Evolutionary conservation across 53 echinoderm and acorn worm genomes (phyloP), one percentile per base, ranked within the genome.

Genomic region (Pentamera pediparva): DNA sequence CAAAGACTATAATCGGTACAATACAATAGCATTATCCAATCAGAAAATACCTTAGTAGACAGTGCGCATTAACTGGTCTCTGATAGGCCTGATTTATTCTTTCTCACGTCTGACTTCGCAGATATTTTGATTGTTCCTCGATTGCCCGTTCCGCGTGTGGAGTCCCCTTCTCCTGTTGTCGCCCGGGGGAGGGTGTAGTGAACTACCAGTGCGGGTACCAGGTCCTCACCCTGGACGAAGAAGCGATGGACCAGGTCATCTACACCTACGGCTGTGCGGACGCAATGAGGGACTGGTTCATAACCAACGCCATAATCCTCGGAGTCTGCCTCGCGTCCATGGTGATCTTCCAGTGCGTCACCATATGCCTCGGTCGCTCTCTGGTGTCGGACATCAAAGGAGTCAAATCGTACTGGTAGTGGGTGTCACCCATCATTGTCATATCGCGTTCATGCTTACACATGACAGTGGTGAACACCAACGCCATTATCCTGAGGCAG

Each of bases 131-230:
- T 48, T 95, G 96, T 56, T 52, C 67, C 11, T 90, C 90, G 8
- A 67, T 74, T 2, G 96, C 96, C 7, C 56, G 57, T 32, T 82
- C 90, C 7, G 45, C 40, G 24, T 95, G 96, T 43, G 85, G 96
- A 47, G 96, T 95, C 33, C 96, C 96, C 3, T 95, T 40, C 70
- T 95, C 96, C 5, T 95, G 96, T 57, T 95, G 96, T 56, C 64
- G 49, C 2, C 62, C 74, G 9, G 65, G 32, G 5, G 76, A 71
- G 1, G 83, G 53, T 20, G 88, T 95, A 2, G 54, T 85, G 65
- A 95, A 95, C 86, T 95, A 91, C 70, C 96, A 95, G 56, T 95
- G 96, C 51, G 96, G 96, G 28, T 92, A 72, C 69, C 53, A 73
- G 4, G 81, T 89, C 15, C 80, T 92, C 8, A 60, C 26, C 0